Conservation (phyloP, 1,140 invertebrate genomes). For the Penaeus indicus region DNA sequence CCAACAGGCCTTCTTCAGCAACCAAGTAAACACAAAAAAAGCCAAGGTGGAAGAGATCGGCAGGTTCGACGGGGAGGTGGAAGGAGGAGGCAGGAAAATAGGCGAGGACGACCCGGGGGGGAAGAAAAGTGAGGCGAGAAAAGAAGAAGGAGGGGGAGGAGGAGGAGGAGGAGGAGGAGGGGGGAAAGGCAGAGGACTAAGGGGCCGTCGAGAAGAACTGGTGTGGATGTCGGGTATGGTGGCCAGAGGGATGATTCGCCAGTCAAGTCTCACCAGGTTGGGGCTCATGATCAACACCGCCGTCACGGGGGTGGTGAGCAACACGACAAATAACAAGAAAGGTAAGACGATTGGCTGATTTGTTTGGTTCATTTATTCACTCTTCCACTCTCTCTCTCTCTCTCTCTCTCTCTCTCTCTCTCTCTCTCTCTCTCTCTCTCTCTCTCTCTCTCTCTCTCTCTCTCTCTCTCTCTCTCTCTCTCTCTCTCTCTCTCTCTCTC, state of each 20-base stretch:
- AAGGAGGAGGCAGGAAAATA: slow-evolving; percentile 17
- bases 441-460: no score
- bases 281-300: slow-evolving; percentile 79
- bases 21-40: background rate
- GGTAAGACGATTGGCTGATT: slow-evolving; percentile 68
- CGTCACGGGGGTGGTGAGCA: slow-evolving; percentile 68
- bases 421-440: no score
- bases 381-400: background rate
- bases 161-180: background rate
- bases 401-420: no score
- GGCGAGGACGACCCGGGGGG: slow-evolving; percentile 2
- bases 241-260: slow-evolving; percentile 76
- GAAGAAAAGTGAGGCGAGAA: slow-evolving; percentile 5
- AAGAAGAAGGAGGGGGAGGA: slow-evolving; percentile 5
- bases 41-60: slow-evolving; percentile 46
- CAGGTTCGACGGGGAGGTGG: slow-evolving; percentile 24
- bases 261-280: slow-evolving; percentile 78
- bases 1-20: background rate
- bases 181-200: slow-evolving; percentile 12
- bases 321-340: slow-evolving; percentile 71
- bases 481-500: no score
- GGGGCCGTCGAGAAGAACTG: slow-evolving; percentile 47
- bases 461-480: no score
- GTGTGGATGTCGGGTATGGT: slow-evolving; percentile 69
- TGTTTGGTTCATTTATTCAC: slow-evolving; percentile 43